Percentiles rank a stretch among this genome's conserved stretches.
These are phyloP conservation scores for Notolepis coatsorum DNA, from an alignment of 2,797 vertebrate genomes.

Conservation along the genomic window DNA sequence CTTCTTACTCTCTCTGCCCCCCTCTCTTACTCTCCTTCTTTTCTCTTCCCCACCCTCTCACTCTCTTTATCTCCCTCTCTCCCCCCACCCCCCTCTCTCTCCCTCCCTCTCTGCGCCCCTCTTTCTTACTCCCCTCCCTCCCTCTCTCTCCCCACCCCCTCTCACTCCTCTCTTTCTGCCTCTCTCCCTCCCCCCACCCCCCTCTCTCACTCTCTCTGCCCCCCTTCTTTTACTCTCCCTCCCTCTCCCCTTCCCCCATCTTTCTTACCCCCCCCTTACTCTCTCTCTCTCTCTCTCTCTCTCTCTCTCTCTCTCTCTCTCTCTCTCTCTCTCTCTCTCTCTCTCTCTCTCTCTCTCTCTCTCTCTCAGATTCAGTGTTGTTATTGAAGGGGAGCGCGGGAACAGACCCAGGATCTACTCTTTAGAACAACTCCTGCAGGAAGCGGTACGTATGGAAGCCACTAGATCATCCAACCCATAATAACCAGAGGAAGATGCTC, in stretches of 20 bases:
- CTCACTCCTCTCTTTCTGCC: background rate
- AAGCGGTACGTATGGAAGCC: slow-evolving; percentile 87
- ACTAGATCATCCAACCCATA: background rate
- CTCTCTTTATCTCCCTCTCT: too few species aligned
- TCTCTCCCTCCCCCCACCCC: background rate
- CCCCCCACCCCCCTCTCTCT: too few species aligned
- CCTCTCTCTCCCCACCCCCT: background rate
- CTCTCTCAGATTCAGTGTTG: slow-evolving; percentile 90
- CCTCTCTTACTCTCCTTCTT: background rate
- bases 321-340: background rate
- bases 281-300: slow-evolving; percentile 26
- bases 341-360: background rate
- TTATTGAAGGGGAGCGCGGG: slow-evolving; percentile 94
- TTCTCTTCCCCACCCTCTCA: background rate
- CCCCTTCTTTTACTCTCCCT: background rate
- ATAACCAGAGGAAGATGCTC: too few species aligned
- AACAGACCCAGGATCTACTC: slow-evolving; percentile 95
- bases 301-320: slow-evolving; percentile 9
- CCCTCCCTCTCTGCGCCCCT: background rate
- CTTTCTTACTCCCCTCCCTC: background rate
- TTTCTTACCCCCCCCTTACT: slow-evolving; percentile 5
- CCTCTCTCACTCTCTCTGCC: background rate
- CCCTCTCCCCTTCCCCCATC: background rate
- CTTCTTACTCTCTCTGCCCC: background rate
- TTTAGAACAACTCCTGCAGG: slow-evolving; percentile 94